phyloP scores from a whole-genome alignment of 2,888 invertebrate species.

The Lissonota sp. region DNA sequence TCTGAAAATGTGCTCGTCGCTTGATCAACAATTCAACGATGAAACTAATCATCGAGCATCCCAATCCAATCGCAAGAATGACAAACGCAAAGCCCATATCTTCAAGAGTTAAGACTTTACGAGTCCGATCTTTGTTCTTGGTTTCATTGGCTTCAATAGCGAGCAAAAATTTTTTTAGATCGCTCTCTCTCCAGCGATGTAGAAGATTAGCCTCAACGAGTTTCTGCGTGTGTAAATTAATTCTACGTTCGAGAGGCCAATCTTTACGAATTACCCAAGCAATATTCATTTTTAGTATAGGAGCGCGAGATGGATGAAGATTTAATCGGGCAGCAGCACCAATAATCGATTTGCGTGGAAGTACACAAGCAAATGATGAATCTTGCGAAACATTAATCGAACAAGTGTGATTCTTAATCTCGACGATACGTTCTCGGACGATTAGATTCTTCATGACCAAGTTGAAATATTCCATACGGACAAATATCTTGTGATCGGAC shows the following conservation, averaged over 20 bases:
- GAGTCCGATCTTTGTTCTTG: neutral
- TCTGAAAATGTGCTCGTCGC: too few relatives aligned
- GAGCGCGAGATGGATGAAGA: neutral
- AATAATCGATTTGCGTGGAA: neutral
- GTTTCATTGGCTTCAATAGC: neutral
- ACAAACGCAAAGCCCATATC: conserved; percentile 6
- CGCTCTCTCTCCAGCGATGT: neutral
- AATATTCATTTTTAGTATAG: neutral
- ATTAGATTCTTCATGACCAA: neutral
- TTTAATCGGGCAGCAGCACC: neutral
- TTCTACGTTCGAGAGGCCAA: neutral
- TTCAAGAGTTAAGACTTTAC: neutral
- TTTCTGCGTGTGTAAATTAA: neutral
- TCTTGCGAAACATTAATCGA: too few relatives aligned
- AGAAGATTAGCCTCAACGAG: neutral
- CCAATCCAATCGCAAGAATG: neutral
- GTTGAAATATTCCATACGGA: neutral
- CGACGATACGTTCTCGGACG: neutral
- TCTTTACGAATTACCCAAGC: neutral
- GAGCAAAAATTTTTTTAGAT: neutral
- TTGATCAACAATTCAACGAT: neutral
- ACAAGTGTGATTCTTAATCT: neutral
- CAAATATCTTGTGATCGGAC: conserved; percentile 8
- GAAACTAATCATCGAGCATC: neutral
- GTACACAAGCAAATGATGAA: neutral